Evolutionary conservation across 2,888 invertebrate genomes (phyloP), one percentile per base, ranked within the genome.

Genomic region (Protodeltote pygarga): DNA sequence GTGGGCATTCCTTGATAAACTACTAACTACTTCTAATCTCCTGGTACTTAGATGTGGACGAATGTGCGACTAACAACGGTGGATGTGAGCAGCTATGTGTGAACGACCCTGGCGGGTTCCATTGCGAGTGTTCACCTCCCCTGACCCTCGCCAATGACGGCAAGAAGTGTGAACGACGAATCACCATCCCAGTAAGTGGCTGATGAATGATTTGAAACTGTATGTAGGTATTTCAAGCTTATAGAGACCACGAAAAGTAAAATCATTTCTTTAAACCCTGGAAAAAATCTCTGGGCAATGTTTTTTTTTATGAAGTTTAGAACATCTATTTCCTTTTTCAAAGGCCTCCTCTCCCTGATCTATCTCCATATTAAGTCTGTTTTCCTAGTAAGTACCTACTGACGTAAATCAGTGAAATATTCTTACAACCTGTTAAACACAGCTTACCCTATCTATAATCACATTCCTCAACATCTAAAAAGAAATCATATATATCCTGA

Each of bases 21-120:
- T n/a, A n/a, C n/a, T n/a, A n/a, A n/a, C n/a, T n/a, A 25, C 29
- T 24, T n/a, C 17, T 42, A 8, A n/a, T 25, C 4, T 20, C 37
- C 37, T 40, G 9, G 9, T 37, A 45, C 64, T 4, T 78, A 94
- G 94, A 94, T 67, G 78, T 93, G 21, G 87, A 94, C 71, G 94
- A 94, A 73, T 94, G 94, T 64, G 73, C 78, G 0, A 80, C 73
- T 10, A 84, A 92, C 61, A 94, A 94, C 57, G 94, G 94, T 0
- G 94, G 94, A 8, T 95, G 95, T 70, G 92, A 93, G 48, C 94
- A 95, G 55, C 85, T 80, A 9, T 95, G 95, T 67, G 83, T 93
- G 45, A 95, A 95, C 75, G 93, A 92, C 60, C 86, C 89, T 2
- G 94, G 94, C 2, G 90, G 93, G 15, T 93, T 91, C 77, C 90